Evolutionary conservation across 2,113 vertebrate species (phyloP), one percentile per base, ranked within the genome.

Genomic region (Notothenia rossii): DNA sequence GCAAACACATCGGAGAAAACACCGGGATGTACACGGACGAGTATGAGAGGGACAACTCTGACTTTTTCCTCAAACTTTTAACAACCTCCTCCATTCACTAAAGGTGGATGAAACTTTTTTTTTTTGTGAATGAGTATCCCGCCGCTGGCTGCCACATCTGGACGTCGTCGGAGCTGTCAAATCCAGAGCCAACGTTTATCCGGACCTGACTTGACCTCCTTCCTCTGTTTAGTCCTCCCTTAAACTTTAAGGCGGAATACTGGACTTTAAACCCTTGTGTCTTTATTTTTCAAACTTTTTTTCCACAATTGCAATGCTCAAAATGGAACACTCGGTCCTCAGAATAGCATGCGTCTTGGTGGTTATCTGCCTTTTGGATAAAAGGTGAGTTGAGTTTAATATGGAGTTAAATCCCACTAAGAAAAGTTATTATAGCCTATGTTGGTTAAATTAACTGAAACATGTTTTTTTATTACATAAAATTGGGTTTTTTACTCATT

Each of bases 351-450:
- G 89, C 79, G 72, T 86, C 63, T 55, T 94, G 81, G 72, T 93
- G 77, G 61, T 92, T 51, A 29, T 93, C 76, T 90, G 85, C 80
- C 85, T 94, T 60, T 33, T 94, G 74, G 84, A 93, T 81, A 91
- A 88, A 93, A 93, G 94, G 95, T 95, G 90, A 93, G 92, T 88
- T 72, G 1, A 40, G 58, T 76, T 71, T 12, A 56, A 55, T 46
- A 20, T 17, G 18, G 1, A 17, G 36, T 13, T 0, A 5, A 49
- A 10, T 74, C 56, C 62, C 3, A 12, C 2, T 33, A 13, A 29
- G 43, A 59, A 3, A 43, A 82, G 11, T 53, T 62, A 40, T 6
- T 1, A 48, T 53, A 25, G 25, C 25, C 25, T 25, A n/a, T 50
- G 29, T 56, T 63, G 6, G 22, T 77, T 76, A 15, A 68, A 20